These are phyloP conservation scores for Phrynocephalus forsythii DNA, from an alignment of 2,797 vertebrate genomes.

Conservation along the genomic window DNA sequence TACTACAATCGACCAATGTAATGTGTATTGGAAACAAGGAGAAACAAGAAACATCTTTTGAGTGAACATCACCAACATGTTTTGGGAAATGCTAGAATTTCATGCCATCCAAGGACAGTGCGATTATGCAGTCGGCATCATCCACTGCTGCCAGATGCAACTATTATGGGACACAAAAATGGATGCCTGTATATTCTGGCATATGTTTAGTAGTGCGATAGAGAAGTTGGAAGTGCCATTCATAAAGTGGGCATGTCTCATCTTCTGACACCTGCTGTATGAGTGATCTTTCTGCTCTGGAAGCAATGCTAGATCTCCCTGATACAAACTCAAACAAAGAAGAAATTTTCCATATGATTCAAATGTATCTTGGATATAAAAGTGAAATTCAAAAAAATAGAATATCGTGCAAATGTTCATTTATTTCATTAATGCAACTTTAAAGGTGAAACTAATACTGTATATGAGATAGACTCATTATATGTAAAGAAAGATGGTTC, in stretches of 20 bases:
- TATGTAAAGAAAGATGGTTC: no score
- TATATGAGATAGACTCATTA: no score
- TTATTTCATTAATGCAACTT: no score
- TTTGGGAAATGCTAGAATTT: neutral
- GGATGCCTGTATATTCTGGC: neutral
- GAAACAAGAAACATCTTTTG: neutral
- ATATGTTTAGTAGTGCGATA: neutral
- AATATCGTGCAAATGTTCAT: no score
- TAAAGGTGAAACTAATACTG: no score
- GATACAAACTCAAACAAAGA: no score
- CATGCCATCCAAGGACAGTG: neutral
- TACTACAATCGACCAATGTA: neutral
- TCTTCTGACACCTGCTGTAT: neutral
- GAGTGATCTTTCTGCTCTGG: no score
- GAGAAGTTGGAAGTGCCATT: neutral
- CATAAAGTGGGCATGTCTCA: no score
- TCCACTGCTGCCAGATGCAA: neutral
- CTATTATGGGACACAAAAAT: neutral
- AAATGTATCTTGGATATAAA: neutral
- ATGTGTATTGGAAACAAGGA: neutral
- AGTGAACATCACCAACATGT: neutral
- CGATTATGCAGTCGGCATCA: neutral
- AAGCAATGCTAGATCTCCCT: no score
- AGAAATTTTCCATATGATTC: neutral
- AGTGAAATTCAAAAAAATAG: no score